These are phyloP conservation scores for Aphelocoma californica DNA, from an alignment of 2,797 vertebrate genomes.

Conservation along the genomic window DNA sequence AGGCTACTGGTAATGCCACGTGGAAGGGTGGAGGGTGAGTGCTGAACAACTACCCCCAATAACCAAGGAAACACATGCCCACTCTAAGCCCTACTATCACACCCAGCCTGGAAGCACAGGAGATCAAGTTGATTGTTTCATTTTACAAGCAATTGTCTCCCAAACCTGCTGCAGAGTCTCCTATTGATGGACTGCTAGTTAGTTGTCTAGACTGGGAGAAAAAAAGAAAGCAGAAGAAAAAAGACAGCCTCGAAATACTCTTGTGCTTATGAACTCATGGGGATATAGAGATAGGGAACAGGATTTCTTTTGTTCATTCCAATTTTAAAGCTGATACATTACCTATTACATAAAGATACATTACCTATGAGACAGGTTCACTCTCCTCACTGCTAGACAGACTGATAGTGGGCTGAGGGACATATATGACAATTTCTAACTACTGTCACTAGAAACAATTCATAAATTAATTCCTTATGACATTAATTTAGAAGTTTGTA, in stretches of 20 bases:
- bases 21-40: background rate
- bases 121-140: conserved; percentile 22
- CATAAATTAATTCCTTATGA: background rate
- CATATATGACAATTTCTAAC: background rate
- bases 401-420: background rate
- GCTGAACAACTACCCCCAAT: background rate
- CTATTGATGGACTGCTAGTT: background rate
- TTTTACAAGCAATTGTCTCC: background rate
- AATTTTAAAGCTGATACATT: background rate
- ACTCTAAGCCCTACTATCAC: background rate
- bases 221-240: background rate
- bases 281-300: background rate
- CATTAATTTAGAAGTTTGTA: background rate
- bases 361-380: background rate
- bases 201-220: background rate
- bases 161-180: background rate
- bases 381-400: background rate
- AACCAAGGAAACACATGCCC: background rate
- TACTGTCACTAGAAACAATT: background rate
- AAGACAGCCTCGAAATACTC: background rate
- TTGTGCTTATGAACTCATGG: background rate
- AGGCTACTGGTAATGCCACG: background rate
- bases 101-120: background rate
- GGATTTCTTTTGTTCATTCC: background rate
- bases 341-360: too few species aligned